These are phyloP conservation scores for Sinohyriopsis cumingii DNA, from an alignment of 2,888 invertebrate genomes.

Conservation along the genomic window DNA sequence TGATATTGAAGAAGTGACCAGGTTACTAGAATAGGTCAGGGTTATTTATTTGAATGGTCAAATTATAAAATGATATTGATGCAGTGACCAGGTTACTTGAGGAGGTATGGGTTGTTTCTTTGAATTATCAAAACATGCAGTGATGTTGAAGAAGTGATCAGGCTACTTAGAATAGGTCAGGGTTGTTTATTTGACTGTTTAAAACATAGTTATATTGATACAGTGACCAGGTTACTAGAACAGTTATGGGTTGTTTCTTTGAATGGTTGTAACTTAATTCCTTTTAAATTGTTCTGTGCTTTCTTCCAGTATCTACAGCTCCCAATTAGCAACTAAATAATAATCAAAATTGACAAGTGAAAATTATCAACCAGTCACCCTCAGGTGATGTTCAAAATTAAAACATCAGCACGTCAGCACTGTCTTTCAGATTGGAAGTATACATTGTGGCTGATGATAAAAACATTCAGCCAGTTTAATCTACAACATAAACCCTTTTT, in stretches of 20 bases:
- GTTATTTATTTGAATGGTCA: slow-evolving; percentile 82
- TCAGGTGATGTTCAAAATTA: no score
- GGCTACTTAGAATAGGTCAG: slow-evolving; percentile 84
- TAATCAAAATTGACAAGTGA: no score
- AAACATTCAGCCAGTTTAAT: no score
- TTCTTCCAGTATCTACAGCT: no score
- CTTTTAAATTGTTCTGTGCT: no score
- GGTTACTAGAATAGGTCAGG: slow-evolving; percentile 84
- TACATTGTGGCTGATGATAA: no score
- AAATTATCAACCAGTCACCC: no score
- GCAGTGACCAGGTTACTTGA: slow-evolving; percentile 98
- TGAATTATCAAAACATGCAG: slow-evolving; percentile 99
- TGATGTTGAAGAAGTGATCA: slow-evolving; percentile 99
- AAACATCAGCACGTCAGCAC: no score
- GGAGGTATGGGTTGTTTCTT: slow-evolving; percentile 78
- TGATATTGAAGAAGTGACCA: slow-evolving; percentile 99
- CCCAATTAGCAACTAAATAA: no score
- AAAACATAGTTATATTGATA: slow-evolving; percentile 99
- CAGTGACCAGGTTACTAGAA: slow-evolving; percentile 97
- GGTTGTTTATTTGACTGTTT: slow-evolving; percentile 80
- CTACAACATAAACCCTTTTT: no score
- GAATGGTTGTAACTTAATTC: no score
- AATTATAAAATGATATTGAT: slow-evolving; percentile 99
- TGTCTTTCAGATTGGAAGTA: no score
- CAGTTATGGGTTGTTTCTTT: slow-evolving; percentile 77